phyloP scores from a whole-genome alignment of 1,140 invertebrate genomes.

The Cyclargus thomasi region DNA sequence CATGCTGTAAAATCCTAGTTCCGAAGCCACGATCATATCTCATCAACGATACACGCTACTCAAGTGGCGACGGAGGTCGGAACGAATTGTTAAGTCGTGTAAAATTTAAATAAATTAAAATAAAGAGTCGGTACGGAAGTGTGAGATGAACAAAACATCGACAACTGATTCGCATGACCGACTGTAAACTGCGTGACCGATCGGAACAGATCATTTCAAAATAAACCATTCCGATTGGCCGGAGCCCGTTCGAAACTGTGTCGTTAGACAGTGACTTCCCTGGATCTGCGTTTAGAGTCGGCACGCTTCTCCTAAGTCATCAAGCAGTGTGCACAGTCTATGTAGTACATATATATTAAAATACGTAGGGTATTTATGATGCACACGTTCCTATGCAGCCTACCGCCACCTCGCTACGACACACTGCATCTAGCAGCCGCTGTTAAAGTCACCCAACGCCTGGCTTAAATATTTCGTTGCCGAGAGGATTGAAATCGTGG shows the following conservation, averaged over 20 bases:
- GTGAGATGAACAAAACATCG: conserved; percentile 50
- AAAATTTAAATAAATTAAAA: conserved; percentile 31
- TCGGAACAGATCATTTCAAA: background rate
- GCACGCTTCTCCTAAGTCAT: conserved; percentile 36
- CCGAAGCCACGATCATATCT: conserved; percentile 26
- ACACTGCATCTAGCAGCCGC: conserved; percentile 39
- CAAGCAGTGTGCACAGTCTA: conserved; percentile 52
- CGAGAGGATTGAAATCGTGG: conserved; percentile 22
- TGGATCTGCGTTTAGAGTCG: conserved; percentile 20
- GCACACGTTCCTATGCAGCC: conserved; percentile 46
- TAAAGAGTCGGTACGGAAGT: conserved; percentile 42
- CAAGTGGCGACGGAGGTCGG: conserved; percentile 32
- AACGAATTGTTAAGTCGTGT: conserved; percentile 29
- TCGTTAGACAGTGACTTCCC: background rate
- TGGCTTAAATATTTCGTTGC: conserved; percentile 28
- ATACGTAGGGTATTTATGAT: conserved; percentile 36
- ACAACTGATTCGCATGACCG: conserved; percentile 36
- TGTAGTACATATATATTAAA: conserved; percentile 40
- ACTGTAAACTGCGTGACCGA: conserved; percentile 25
- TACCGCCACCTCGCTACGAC: conserved; percentile 50
- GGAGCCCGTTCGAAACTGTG: background rate
- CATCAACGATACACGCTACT: background rate
- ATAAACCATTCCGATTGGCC: background rate
- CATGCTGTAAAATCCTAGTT: conserved; percentile 34
- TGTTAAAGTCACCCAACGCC: conserved; percentile 36